Percentiles rank a stretch among this genome's conserved stretches.
Conservation (phyloP, 2,113 vertebrate species). For the Oncorhynchus keta region DNA sequence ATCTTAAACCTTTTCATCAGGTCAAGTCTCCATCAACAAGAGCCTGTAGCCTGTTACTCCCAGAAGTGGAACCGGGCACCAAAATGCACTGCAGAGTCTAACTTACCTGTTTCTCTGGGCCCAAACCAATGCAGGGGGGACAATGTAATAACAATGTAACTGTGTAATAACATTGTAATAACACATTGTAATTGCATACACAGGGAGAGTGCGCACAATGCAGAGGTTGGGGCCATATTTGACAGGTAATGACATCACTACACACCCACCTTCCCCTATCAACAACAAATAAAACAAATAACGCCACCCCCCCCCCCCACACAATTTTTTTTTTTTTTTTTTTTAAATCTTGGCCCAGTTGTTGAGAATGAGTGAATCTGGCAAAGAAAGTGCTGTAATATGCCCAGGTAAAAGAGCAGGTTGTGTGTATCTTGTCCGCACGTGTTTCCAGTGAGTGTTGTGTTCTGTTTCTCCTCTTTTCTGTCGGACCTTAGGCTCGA, state of each 20-base stretch:
- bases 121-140: background rate
- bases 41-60: background rate
- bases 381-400: too few relatives aligned
- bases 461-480: background rate
- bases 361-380: too few relatives aligned
- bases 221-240: conserved; percentile 91
- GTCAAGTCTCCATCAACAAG: background rate
- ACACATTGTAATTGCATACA: conserved; percentile 81
- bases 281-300: background rate
- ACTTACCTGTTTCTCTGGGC: background rate
- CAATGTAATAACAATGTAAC: conserved; percentile 56
- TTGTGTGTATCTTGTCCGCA: background rate
- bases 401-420: too few relatives aligned
- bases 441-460: background rate
- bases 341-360: too few relatives aligned
- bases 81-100: background rate
- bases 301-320: background rate
- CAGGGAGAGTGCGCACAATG: conserved; percentile 80
- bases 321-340: too few relatives aligned
- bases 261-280: conserved; percentile 36
- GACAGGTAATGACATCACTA: conserved; percentile 84
- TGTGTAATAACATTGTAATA: conserved; percentile 74
- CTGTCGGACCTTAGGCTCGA: background rate
- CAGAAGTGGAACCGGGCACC: background rate
- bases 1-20: too few relatives aligned